A percentile compares a stretch with the other conserved stretches of the same genome.
Conservation (phyloP, 1,140 invertebrate species). For the Meloidogyne exigua region DNA sequence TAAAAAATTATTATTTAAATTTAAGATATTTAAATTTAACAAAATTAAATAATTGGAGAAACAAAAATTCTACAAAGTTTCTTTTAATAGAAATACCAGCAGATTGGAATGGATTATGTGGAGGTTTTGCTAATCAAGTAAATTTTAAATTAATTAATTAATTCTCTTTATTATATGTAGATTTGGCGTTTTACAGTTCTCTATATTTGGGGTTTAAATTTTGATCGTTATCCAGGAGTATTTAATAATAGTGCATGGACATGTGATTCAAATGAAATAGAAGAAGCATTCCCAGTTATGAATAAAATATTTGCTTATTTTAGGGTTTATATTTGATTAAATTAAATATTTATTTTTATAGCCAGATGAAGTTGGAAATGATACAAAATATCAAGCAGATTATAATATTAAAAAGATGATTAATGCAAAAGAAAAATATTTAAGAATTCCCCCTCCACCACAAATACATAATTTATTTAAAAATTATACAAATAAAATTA, state of each 20-base stretch:
- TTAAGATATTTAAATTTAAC: conserved; percentile 3
- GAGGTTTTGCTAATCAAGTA: neutral
- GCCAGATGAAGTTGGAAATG: neutral
- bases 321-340: neutral
- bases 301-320: neutral
- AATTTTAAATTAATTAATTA: too few species aligned
- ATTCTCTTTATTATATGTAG: neutral
- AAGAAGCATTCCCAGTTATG: neutral
- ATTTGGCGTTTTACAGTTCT: neutral
- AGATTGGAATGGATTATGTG: neutral
- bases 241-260: neutral
- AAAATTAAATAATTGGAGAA: neutral
- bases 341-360: neutral
- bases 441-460: neutral
- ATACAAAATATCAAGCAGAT: neutral
- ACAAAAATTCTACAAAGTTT: neutral
- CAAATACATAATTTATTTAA: conserved; percentile 5
- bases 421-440: conserved; percentile 1
- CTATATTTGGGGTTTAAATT: neutral
- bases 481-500: neutral
- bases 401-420: neutral
- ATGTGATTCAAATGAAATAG: neutral
- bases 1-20: neutral
- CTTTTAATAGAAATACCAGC: neutral
- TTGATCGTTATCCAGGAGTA: neutral